A percentile compares a stretch with the other conserved stretches of the same genome.
phyloP scores from a whole-genome alignment of 2,113 vertebrate genomes.

The Tenebrosternarchus preto region DNA sequence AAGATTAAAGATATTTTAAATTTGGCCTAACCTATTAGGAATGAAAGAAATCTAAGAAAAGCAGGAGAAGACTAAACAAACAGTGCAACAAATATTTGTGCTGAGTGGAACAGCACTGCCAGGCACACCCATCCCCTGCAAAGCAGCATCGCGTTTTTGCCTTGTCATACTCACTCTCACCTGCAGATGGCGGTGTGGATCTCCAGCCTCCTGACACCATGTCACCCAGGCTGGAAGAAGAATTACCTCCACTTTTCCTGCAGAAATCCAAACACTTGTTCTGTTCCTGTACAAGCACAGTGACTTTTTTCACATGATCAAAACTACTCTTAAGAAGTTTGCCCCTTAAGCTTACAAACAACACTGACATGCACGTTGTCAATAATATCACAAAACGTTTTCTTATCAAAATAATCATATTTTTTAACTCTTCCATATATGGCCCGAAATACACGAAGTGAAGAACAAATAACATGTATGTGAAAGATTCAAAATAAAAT shows the following conservation, averaged over 20 bases:
- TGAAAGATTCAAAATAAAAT: no score
- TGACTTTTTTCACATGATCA: no score
- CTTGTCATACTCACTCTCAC: slow-evolving; percentile 70
- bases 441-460: no score
- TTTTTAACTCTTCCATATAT: no score
- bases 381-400: no score
- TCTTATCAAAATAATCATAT: no score
- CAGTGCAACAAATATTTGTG: slow-evolving; percentile 23
- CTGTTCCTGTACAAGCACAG: not conserved
- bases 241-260: slow-evolving; percentile 88
- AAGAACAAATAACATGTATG: no score
- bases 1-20: not conserved
- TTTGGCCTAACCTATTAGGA: not conserved
- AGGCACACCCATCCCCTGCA: slow-evolving; percentile 31
- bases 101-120: slow-evolving; percentile 16
- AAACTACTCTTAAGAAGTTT: no score
- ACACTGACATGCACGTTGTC: no score
- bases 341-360: no score
- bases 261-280: slow-evolving; percentile 19
- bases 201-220: slow-evolving; percentile 86
- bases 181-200: slow-evolving; percentile 90
- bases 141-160: not conserved
- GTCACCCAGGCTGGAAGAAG: slow-evolving; percentile 85
- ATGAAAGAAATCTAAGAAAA: slow-evolving; percentile 3
- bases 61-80: slow-evolving; percentile 28